phyloP scores from a whole-genome alignment of 2,113 vertebrate genomes.

The Lonchura striata region DNA sequence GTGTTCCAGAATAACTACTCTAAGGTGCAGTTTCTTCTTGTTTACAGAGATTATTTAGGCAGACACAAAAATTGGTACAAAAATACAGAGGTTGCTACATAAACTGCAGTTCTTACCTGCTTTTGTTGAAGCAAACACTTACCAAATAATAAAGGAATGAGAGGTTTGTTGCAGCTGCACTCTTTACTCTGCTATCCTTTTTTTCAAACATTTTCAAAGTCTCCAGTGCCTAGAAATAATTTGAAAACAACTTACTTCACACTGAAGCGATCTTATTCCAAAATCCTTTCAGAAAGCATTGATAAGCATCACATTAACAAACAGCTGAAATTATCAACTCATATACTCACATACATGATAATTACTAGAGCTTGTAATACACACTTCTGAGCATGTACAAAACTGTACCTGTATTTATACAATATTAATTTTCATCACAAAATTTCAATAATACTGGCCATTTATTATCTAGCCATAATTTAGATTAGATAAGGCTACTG shows the following conservation, averaged over 20 bases:
- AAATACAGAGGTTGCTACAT: neutral
- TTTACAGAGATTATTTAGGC: neutral
- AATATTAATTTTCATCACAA: neutral
- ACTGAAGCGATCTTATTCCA: neutral
- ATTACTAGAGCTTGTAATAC: neutral
- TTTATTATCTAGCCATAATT: neutral
- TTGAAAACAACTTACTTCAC: slow-evolving; percentile 9
- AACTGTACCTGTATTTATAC: neutral
- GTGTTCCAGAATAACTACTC: neutral
- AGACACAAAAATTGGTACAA: neutral
- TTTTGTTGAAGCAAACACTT: slow-evolving; percentile 51
- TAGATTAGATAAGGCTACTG: neutral
- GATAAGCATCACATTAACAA: neutral
- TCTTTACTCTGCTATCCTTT: slow-evolving; percentile 95
- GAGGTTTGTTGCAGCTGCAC: slow-evolving; percentile 95
- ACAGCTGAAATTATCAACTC: neutral
- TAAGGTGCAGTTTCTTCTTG: neutral
- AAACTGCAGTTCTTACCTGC: neutral
- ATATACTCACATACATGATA: neutral
- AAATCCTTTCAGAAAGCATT: neutral
- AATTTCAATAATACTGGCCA: neutral
- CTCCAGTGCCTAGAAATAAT: slow-evolving; percentile 85
- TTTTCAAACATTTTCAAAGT: slow-evolving; percentile 96
- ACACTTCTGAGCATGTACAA: neutral
- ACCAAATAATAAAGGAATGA: slow-evolving; percentile 94